phyloP scores from a whole-genome alignment of 2,113 vertebrate species.

The Camarhynchus parvulus region DNA sequence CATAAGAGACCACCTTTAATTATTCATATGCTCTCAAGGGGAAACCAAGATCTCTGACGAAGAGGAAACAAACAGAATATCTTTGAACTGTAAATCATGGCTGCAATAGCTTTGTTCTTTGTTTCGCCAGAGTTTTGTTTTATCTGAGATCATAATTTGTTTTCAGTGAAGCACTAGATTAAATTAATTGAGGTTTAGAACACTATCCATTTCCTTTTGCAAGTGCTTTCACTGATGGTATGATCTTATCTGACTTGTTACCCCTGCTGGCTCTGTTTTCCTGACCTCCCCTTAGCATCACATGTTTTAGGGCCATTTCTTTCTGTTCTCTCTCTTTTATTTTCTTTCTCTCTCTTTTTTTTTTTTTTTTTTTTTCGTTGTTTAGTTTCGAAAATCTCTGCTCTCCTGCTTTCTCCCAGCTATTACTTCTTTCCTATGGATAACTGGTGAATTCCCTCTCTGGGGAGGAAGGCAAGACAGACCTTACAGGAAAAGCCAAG shows the following conservation, averaged over 20 bases:
- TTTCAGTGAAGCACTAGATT: constrained; percentile 75
- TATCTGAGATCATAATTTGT: constrained; percentile 79
- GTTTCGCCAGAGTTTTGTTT: constrained; percentile 64
- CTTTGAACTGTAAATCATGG: constrained; percentile 72
- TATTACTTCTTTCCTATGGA: constrained; percentile 15
- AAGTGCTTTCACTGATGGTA: constrained; percentile 73
- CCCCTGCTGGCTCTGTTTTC: constrained; percentile 56
- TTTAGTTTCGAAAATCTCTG: constrained; percentile 54
- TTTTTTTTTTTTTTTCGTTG: background rate
- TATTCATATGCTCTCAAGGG: constrained; percentile 65
- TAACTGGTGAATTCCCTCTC: background rate
- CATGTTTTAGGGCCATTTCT: background rate
- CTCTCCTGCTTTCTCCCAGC: background rate
- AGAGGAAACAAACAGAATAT: constrained; percentile 67
- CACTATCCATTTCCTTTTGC: constrained; percentile 76
- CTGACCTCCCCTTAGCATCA: constrained; percentile 53
- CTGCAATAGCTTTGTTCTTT: constrained; percentile 71
- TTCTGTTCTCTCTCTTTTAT: background rate
- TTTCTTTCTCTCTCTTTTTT: background rate
- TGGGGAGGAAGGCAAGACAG: background rate
- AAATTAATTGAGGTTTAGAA: constrained; percentile 80
- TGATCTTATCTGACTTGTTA: constrained; percentile 75
- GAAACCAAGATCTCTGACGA: constrained; percentile 48
- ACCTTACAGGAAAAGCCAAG: background rate
- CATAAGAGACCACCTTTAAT: constrained; percentile 73